Conservation (phyloP, 2,888 invertebrate species). For the Andrena minutula region DNA sequence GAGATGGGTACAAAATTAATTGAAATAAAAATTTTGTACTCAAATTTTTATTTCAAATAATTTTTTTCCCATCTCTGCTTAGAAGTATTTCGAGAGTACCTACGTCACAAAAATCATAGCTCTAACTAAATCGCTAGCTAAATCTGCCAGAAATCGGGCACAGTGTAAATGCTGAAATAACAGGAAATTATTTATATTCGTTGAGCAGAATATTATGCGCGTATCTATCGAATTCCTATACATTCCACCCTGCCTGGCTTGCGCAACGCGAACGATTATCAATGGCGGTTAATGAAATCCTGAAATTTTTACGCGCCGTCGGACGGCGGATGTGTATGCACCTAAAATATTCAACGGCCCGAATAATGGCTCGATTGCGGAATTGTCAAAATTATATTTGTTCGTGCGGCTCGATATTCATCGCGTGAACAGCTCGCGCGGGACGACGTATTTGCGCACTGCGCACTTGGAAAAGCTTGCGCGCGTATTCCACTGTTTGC, state of each 20-base stretch:
- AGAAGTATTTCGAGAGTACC: no score
- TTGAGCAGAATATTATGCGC: slow-evolving; percentile 1
- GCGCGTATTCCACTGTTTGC: slow-evolving; percentile 23
- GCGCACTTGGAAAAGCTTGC: slow-evolving; percentile 22
- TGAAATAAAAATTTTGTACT: no score
- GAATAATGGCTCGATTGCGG: slow-evolving; percentile 62
- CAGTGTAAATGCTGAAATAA: neutral
- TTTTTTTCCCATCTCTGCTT: no score
- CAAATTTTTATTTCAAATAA: no score
- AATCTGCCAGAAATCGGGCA: neutral
- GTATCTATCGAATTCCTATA: slow-evolving; percentile 11
- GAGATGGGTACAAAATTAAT: no score
- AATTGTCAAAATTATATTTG: slow-evolving; percentile 60
- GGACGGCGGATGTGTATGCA: slow-evolving; percentile 1
- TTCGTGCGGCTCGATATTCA: slow-evolving; percentile 41
- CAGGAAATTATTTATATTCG: neutral
- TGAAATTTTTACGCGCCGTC: slow-evolving; percentile 50
- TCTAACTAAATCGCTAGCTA: no score
- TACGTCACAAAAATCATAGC: no score
- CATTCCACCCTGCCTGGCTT: neutral
- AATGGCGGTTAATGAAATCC: slow-evolving; percentile 43
- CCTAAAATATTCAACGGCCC: slow-evolving; percentile 66
- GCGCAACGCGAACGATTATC: slow-evolving; percentile 29
- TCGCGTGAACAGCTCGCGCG: slow-evolving; percentile 10
- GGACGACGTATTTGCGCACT: slow-evolving; percentile 48